Conservation (phyloP, 2,113 vertebrate species). For the Bujurquina vittata region DNA sequence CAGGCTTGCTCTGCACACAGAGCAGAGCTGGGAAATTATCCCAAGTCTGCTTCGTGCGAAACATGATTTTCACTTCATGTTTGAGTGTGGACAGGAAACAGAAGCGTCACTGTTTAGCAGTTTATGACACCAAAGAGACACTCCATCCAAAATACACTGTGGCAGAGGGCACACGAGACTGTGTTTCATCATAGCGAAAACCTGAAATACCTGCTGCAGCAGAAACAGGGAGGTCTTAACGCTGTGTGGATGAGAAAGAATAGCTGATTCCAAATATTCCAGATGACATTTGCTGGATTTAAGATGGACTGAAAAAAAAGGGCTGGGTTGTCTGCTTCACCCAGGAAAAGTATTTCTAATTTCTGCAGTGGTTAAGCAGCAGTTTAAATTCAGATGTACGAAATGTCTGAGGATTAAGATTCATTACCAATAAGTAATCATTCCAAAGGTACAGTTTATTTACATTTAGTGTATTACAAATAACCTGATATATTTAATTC, state of each 20-base stretch:
- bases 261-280: background rate
- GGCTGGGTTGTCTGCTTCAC: background rate
- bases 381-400: conserved; percentile 21
- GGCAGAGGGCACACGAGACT: background rate
- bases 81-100: background rate
- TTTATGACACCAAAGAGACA: background rate
- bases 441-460: conserved; percentile 23
- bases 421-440: background rate
- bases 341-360: background rate
- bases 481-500: background rate
- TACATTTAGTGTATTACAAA: conserved; percentile 13
- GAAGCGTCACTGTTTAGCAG: background rate
- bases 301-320: background rate
- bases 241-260: background rate
- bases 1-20: background rate
- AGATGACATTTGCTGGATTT: background rate
- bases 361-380: conserved; percentile 11
- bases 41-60: background rate
- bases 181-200: background rate
- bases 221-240: background rate
- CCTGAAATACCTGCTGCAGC: background rate
- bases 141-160: background rate
- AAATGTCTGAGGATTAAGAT: conserved; percentile 39
- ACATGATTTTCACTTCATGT: background rate
- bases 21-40: background rate